Evolutionary conservation across 2,113 vertebrate species (phyloP).

Genomic region (Archilochus colubris): DNA sequence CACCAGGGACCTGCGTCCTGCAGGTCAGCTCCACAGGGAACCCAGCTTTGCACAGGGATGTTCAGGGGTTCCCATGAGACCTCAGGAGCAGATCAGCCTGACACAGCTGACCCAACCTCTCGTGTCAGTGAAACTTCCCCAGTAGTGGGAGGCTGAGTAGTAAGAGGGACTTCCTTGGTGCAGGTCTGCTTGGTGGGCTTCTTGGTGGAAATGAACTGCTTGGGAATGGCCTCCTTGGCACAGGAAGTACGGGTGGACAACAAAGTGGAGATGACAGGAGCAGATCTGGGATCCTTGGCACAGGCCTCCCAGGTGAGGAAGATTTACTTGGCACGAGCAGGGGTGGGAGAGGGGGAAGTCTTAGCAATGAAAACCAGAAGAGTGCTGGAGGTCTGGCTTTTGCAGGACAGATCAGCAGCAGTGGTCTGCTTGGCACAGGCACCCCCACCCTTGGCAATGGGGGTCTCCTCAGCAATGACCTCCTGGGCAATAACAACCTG

Average conservation of each 20-base stretch:
- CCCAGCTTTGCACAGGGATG: neutral
- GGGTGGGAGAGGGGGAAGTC: too few species aligned
- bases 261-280: too few species aligned
- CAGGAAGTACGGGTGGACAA: too few species aligned
- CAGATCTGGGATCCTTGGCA: neutral
- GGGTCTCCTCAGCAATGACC: neutral
- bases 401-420: too few species aligned
- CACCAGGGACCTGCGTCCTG: neutral
- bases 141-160: neutral
- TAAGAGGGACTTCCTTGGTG: neutral
- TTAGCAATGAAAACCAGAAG: too few species aligned
- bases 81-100: neutral
- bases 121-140: neutral
- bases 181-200: constrained; percentile 6
- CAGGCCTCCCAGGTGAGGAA: neutral
- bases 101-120: rapidly evolving
- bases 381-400: too few species aligned
- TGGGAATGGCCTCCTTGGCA: neutral
- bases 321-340: too few species aligned
- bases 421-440: too few species aligned
- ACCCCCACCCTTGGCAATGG: neutral
- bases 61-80: neutral
- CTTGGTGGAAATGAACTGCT: neutral
- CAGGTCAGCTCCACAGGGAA: neutral
- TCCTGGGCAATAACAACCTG: neutral